These are phyloP conservation scores for human (Homo sapiens) DNA, from an alignment of 2,113 vertebrate genomes.

Conservation along the genomic window DNA sequence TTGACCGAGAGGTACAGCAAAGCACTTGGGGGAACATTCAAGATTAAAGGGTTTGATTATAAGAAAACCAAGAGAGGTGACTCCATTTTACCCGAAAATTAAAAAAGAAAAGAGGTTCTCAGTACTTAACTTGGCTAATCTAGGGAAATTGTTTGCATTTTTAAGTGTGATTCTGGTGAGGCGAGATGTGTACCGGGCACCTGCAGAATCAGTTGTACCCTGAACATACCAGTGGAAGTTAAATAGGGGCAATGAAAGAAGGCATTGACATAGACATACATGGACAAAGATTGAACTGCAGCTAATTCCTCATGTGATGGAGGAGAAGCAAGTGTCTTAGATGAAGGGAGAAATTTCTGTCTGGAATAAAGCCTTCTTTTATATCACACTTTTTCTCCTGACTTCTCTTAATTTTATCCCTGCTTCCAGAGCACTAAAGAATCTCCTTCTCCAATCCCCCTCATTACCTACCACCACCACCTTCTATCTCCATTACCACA, in stretches of 20 bases:
- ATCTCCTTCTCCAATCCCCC: background rate
- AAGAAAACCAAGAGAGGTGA: background rate
- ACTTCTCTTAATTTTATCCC: background rate
- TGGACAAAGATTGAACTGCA: background rate
- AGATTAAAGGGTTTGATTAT: background rate
- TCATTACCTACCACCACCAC: background rate
- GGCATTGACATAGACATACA: background rate
- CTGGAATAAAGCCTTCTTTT: background rate
- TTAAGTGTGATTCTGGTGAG: background rate
- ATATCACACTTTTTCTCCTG: background rate
- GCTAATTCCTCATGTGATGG: background rate
- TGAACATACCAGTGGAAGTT: background rate
- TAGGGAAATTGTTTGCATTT: background rate
- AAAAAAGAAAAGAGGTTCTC: background rate
- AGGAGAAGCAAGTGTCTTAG: background rate
- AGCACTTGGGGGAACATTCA: background rate
- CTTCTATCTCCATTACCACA: background rate
- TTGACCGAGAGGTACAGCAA: slow-evolving; percentile 94
- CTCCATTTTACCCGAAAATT: background rate
- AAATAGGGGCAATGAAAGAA: background rate
- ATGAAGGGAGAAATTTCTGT: background rate
- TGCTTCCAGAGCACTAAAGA: background rate
- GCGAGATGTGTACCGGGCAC: background rate
- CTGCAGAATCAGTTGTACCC: background rate
- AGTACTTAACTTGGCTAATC: background rate